A percentile compares a stretch with the other conserved stretches of the same genome.
phyloP scores from a whole-genome alignment of 2,113 vertebrate species.

The Charadrius vociferus region DNA sequence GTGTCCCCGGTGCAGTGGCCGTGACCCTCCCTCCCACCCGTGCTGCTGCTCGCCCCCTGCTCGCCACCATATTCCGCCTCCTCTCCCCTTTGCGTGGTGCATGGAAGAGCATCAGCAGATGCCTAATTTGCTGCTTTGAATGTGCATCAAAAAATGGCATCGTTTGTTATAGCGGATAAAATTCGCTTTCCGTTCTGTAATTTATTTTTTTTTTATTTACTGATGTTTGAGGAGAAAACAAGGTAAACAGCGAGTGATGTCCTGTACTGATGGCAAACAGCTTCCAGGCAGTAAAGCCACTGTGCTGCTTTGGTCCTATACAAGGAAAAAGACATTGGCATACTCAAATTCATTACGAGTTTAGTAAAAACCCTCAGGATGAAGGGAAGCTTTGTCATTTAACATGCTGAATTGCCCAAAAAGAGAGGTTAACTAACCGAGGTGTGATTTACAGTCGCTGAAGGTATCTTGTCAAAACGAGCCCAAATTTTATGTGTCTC shows the following conservation, averaged over 20 bases:
- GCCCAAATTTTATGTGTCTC: neutral
- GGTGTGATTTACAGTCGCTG: neutral
- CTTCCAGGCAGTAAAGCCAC: neutral
- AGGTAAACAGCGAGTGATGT: neutral
- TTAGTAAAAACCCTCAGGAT: neutral
- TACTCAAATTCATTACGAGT: neutral
- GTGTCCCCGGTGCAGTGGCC: rapidly evolving
- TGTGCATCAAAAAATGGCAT: neutral
- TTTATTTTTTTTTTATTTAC: neutral
- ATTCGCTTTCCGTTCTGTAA: neutral
- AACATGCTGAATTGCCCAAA: neutral
- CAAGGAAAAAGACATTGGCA: neutral
- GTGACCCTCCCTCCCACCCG: neutral
- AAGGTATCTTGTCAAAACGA: neutral
- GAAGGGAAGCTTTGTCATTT: neutral
- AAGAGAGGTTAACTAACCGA: neutral
- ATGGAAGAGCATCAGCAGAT: neutral
- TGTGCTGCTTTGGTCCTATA: neutral
- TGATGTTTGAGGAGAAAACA: neutral
- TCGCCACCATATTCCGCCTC: neutral
- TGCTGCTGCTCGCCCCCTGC: neutral
- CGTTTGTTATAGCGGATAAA: neutral
- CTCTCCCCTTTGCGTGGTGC: rapidly evolving
- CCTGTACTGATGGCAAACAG: neutral
- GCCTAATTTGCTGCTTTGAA: neutral